Base-by-base conservation (phyloP, 2,888 invertebrate genomes). In the Ichneumoninae sp. region DNA sequence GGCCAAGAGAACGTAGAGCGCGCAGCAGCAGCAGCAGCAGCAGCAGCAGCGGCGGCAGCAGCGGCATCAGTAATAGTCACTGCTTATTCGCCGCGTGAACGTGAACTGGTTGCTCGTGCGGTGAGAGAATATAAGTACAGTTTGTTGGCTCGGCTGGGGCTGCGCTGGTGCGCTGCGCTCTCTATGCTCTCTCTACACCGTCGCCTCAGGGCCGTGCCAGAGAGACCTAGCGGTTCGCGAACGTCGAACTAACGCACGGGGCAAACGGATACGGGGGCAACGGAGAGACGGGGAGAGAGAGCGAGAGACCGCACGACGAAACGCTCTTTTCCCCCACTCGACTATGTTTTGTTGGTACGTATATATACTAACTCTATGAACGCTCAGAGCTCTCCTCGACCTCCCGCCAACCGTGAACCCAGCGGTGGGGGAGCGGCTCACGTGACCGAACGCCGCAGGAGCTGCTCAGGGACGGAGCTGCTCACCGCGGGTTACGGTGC, bases 361-460 rank as follows among this genome's bases (percentile, higher is more conserved):
- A 30, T 62, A 62, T 33, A 62, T 62, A 62, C 16, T 8, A 6
- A 62, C 16, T 62, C 62, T 62, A 62, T 62, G 62, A 62, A 62
- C 40, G 60, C 52, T 66, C 44, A 40, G 66, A 47, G 65, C 16
- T 62, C 68, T 57, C 62, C 50, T 50, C 60, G 74, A 74, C 69
- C 72, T 71, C 75, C 74, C 75, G 82, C 68, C 65, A 79, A 66
- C 82, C 68, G 68, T 79, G 83, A 77, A 60, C 40, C 65, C 70
- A 33, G 66, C 60, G 36, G 44, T 69, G 75, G 68, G 54, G 66
- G 50, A 81, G 84, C 71, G 80, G 84, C 86, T 90, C 91, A 91
- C 90, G 91, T 91, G 91, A 91, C 89, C 86, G 70, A 82, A 70
- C 83, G 80, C 83, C 85, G 85, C 84, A 82, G 68, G 68, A 40